Base-by-base conservation (phyloP, 2,888 invertebrate genomes). In the Orchestes rusci region DNA sequence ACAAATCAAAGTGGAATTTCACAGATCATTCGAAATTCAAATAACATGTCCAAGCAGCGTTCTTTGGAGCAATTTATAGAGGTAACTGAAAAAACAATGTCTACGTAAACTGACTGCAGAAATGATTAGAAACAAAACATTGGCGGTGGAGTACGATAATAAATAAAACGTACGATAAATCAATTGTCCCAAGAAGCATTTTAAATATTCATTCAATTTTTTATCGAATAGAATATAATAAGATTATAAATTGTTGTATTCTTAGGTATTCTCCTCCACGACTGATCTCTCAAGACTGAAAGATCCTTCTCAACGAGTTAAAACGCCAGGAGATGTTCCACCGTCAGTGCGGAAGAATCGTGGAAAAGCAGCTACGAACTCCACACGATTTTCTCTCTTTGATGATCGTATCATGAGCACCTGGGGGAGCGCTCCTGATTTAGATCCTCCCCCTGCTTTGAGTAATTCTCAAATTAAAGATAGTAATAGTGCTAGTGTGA, bases 391-490 rank as follows among this genome's bases (percentile, higher is more conserved):
- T 57, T 91, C 91, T 33, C 70, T 92, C 15, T 91, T 90, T 59
- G 90, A 91, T 58, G 92, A 92, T 63, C 74, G 91, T 31, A 88
- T 91, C 77, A 91, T 92, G 90, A 47, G 53, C 4, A 62, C 64
- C 51, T 68, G 69, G 68, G 67, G 68, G 8, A 69, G 69, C 47
- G 69, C 68, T 1, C 70, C 70, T 1, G 66, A 69, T 55, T 53
- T 69, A 31, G 68, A 69, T 41, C 39, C 39, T 18, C 67, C 65
- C 3, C 57, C 57, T 8, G 49, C 49, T 4, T 16, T 54, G 7
- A 51, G 52, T 39, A 50, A 55, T 16, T 52, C 56, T 4, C 57
- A 57, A 40, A 29, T 56, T 15, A 59, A 55, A 40, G 58, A 61
- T 32, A 40, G 59, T 43, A 62, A 68, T 53, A 62, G 64, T 48